phyloP scores from a whole-genome alignment of 1,140 invertebrate genomes.

The Drosophila parvula region DNA sequence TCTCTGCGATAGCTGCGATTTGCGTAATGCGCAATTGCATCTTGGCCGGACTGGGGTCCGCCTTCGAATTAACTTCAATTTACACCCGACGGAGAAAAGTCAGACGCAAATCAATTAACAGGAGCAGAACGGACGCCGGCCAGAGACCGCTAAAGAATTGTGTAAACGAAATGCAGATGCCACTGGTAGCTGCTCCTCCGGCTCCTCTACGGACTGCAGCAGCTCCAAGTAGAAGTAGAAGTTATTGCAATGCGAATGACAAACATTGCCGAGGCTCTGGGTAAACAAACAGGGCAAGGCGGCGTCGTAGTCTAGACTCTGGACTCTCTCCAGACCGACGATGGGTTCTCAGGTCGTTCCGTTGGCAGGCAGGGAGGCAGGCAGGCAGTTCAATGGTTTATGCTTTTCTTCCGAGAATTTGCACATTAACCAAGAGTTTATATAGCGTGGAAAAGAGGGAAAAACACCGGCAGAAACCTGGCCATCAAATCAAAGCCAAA shows the following conservation, averaged over 20 bases:
- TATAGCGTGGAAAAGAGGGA: slow-evolving; percentile 7
- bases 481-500: slow-evolving; percentile 41
- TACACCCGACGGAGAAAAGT: slow-evolving; percentile 46
- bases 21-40: slow-evolving; percentile 66
- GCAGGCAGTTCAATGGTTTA: slow-evolving; percentile 24
- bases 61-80: slow-evolving; percentile 77
- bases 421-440: slow-evolving; percentile 35
- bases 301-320: slow-evolving; percentile 39
- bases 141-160: slow-evolving; percentile 63
- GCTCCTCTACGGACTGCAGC: background rate
- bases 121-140: slow-evolving; percentile 22
- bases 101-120: slow-evolving; percentile 70
- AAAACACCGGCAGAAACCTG: slow-evolving; percentile 41
- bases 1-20: slow-evolving; percentile 14
- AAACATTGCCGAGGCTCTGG: slow-evolving; percentile 63
- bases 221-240: slow-evolving; percentile 52
- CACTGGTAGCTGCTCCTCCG: background rate
- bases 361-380: background rate
- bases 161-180: slow-evolving; percentile 76
- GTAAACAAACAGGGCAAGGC: slow-evolving; percentile 63
- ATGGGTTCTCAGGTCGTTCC: slow-evolving; percentile 19
- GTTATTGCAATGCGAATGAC: slow-evolving; percentile 79
- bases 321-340: slow-evolving; percentile 12
- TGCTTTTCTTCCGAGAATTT: slow-evolving; percentile 44
- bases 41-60: slow-evolving; percentile 1